These are phyloP conservation scores for Pan paniscus DNA, from an alignment of 2,113 vertebrate genomes.

Conservation along the genomic window DNA sequence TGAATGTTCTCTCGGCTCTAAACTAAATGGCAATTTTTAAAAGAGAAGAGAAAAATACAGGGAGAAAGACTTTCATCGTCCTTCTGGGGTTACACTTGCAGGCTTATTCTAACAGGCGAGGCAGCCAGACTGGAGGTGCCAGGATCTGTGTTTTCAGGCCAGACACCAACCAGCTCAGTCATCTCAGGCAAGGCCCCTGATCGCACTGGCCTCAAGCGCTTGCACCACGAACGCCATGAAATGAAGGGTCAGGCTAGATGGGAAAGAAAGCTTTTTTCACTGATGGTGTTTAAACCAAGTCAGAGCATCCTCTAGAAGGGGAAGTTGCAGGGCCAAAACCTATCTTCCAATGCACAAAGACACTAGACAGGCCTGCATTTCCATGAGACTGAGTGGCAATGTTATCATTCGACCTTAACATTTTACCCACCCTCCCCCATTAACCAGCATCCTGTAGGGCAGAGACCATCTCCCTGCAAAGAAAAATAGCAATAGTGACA, in stretches of 20 bases:
- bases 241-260: neutral
- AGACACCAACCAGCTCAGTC: neutral
- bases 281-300: neutral
- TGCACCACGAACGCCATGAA: too few species aligned
- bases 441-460: neutral
- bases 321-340: neutral
- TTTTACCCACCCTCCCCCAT: neutral
- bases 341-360: neutral
- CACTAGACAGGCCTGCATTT: neutral
- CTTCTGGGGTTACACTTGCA: neutral
- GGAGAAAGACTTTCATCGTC: neutral
- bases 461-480: neutral
- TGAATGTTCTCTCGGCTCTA: neutral
- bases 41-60: neutral
- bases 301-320: neutral
- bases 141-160: neutral
- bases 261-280: neutral
- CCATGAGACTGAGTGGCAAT: neutral
- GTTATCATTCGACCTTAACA: neutral
- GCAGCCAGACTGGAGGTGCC: neutral
- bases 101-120: neutral
- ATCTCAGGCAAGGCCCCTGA: neutral
- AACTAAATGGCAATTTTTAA: neutral
- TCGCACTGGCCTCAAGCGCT: too few species aligned
- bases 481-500: neutral